Base-by-base conservation (phyloP, 2,888 invertebrate genomes). In the Synanthedon andrenaeformis region DNA sequence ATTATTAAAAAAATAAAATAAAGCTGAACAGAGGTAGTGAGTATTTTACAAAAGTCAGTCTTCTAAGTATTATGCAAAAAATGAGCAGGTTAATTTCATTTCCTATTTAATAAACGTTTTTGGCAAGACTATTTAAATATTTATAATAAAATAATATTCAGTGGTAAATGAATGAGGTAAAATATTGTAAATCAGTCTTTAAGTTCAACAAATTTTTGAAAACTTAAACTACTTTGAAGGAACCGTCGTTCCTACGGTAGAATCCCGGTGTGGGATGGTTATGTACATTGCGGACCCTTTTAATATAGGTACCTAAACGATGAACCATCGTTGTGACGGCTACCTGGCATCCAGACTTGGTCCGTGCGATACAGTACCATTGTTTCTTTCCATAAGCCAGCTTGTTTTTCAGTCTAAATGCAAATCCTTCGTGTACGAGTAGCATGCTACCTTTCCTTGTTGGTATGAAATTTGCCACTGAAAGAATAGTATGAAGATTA, bases 331-430 rank as follows among this genome's bases (percentile, higher is more conserved):
- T 84, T 3, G 78, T 84, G 1, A 84, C 70, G 55, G 82, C 84
- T 10, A 81, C 85, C n/a, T 74, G 76, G 56, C 85, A 85, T 13
- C 83, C 83, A 1, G 81, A 78, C 59, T 83, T 83, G 0, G 70
- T 75, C 2, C 85, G 68, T 1, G 82, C 80, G 41, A 78, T 82
- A 53, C 85, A 85, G 56, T 85, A 85, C 85, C 85, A 85, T 56
- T 85, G 85, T 55, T 84, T 84, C 62, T 82, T 85, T 35, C 85
- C 84, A 61, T 83, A 81, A 0, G 85, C 85, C 52, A 85, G 60
- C 64, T 82, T 84, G 54, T 85, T 85, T 59, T 85, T 85, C 17
- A 85, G 60, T 13, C 85, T 70, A 57, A 85, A 85, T 49, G 85
- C 83, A 58, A 72, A 82, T 10, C 85, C 84, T 54, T 82, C 66